Base-by-base conservation (phyloP, 2,113 vertebrate species). In the Daubentonia madagascariensis region DNA sequence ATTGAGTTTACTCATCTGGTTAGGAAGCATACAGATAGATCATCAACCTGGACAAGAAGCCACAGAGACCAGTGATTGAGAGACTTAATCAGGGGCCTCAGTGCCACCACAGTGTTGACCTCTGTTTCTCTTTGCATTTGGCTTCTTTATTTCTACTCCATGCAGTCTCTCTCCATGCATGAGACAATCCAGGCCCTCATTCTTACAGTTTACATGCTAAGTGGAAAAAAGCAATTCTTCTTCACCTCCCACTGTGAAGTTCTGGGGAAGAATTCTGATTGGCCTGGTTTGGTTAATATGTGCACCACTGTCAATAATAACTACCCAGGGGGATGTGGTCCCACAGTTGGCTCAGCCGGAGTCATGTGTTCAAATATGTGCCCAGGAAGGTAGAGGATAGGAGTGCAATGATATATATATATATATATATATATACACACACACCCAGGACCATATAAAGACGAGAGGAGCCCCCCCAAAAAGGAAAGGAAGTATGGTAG, bases 21-120 rank as follows among this genome's bases (percentile, higher is more conserved):
- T 61, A 79, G 40, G 68, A 95, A 57, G 5, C 50, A 91, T 30
- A 30, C 12, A 89, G 28, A 43, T 14, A 76, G 5, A 32, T 57
- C 48, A 80, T 75, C 63, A 95, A 89, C 30, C 86, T 96, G 43
- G 54, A 93, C 72, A 10, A 89, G 14, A 78, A 92, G 59, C 52
- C 20, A 18, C 65, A 85, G 93, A 67, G n/a, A 45, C 25, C 22
- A 78, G n/a, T 81, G 32, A 48, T 76, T 91, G 30, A 75, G 48
- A 50, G 85, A 50, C 40, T 65, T 54, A 37, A 45, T 37, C 18
- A 48, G n/a, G 12, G 23, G 20, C 43, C 22, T 73, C 20, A 28
- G 5, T n/a, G 14, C 37, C 61, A 79, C 68, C 10, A 32, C 3
- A 5, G 2, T 85, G 25, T 57, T 81, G 52, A 3, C 70, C 86